Conservation (phyloP, 2,888 invertebrate species). For the Calliscelio sp. region DNA sequence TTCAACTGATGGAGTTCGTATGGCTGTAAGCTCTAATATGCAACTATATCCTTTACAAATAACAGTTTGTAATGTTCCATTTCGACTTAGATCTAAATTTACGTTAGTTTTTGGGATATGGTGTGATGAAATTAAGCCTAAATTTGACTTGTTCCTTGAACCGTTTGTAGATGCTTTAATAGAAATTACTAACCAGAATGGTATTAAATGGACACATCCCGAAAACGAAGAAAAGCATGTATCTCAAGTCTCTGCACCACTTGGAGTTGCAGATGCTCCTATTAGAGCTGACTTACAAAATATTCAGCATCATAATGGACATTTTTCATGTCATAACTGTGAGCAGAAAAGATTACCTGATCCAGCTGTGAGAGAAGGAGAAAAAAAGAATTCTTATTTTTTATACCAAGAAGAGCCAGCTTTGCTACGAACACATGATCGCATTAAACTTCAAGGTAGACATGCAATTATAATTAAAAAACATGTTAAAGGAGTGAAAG, state of each 20-base stretch:
- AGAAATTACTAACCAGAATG: background rate
- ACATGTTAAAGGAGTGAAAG: background rate
- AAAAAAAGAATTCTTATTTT: background rate
- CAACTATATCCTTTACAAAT: constrained; percentile 33
- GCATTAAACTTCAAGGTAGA: background rate
- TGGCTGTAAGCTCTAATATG: constrained; percentile 25
- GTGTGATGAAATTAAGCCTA: constrained; percentile 15
- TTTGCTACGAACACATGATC: background rate
- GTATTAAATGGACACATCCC: constrained; percentile 20
- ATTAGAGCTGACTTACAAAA: constrained; percentile 48
- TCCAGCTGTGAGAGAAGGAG: background rate
- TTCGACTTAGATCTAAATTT: background rate
- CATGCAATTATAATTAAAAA: background rate
- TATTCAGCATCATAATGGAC: constrained; percentile 33
- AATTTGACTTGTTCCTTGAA: background rate
- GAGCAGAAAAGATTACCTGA: constrained; percentile 1
- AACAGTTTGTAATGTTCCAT: constrained; percentile 25
- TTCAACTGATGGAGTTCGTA: constrained; percentile 28
- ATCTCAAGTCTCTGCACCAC: constrained; percentile 31
- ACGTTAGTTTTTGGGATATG: constrained; percentile 21
- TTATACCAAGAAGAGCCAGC: constrained; percentile 2
- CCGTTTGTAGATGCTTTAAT: constrained; percentile 4
- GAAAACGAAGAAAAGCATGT: background rate
- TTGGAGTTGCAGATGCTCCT: constrained; percentile 39
- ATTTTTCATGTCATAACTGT: constrained; percentile 32